Evolutionary conservation across 2,888 invertebrate genomes (phyloP).

Genomic region (Pammene fasciana): DNA sequence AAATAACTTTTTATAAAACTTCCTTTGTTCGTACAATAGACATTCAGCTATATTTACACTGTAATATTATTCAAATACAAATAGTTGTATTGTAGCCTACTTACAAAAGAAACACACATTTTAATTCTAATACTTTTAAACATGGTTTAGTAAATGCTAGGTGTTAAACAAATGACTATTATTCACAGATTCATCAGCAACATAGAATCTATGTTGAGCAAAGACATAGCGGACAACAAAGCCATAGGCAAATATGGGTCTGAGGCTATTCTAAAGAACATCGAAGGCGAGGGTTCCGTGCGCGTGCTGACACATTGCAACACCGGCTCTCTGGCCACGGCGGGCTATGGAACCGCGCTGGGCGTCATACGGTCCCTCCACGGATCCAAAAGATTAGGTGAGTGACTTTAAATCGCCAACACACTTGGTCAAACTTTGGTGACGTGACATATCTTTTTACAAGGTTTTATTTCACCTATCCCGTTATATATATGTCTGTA

Average conservation of each 20-base stretch:
- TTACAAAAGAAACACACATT: too few relatives aligned
- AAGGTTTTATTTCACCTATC: too few relatives aligned
- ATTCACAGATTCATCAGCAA: conserved; percentile 86
- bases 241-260: conserved; percentile 94
- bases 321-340: conserved; percentile 98
- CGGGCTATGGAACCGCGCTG: conserved; percentile 97
- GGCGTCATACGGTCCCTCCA: conserved; percentile 96
- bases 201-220: conserved; percentile 92
- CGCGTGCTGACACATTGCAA: conserved; percentile 98
- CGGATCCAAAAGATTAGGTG: conserved; percentile 87
- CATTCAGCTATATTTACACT: too few relatives aligned
- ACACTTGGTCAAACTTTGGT: too few relatives aligned
- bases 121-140: too few relatives aligned
- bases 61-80: too few relatives aligned
- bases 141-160: not conserved
- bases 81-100: too few relatives aligned
- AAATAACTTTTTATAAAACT: too few relatives aligned
- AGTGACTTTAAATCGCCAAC: conserved; percentile 45
- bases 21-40: too few relatives aligned
- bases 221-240: conserved; percentile 94
- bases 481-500: too few relatives aligned
- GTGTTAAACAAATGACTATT: not conserved
- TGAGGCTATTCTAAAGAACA: conserved; percentile 86
- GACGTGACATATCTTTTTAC: too few relatives aligned
- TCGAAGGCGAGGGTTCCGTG: conserved; percentile 84